phyloP scores from a whole-genome alignment of 2,113 vertebrate genomes.

The Rhea americana region DNA sequence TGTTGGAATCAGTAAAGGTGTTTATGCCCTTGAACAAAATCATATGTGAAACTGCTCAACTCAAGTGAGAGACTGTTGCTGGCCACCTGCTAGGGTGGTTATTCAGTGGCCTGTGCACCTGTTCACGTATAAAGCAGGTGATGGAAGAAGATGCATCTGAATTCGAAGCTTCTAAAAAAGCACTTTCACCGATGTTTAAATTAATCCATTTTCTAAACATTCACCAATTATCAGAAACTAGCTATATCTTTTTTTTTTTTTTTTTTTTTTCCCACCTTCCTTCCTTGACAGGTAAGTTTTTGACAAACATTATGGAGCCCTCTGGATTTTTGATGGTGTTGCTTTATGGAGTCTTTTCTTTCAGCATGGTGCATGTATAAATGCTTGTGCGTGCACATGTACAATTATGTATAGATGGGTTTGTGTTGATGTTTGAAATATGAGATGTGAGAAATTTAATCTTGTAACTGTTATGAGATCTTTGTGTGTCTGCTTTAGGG shows the following conservation, averaged over 20 bases:
- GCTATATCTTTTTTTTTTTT: background rate
- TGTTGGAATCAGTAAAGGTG: background rate
- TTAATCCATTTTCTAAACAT: background rate
- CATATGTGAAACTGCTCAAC: background rate
- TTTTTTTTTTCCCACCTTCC: background rate
- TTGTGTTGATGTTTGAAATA: conserved; percentile 25
- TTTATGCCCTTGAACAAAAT: background rate
- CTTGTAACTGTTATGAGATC: conserved; percentile 74
- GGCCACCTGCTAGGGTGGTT: background rate
- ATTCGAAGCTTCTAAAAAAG: background rate
- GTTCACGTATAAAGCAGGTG: background rate
- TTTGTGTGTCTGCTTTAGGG: conserved; percentile 88
- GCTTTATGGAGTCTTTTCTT: background rate
- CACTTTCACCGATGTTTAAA: background rate
- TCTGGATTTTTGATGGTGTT: background rate
- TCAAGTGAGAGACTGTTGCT: background rate
- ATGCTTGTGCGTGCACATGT: background rate
- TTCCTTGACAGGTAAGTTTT: conserved; percentile 52
- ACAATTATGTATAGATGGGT: background rate
- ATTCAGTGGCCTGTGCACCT: background rate
- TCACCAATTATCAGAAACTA: background rate
- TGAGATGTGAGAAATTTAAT: conserved; percentile 62
- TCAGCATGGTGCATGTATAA: background rate
- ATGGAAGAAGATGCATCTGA: background rate
- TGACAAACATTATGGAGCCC: background rate